A percentile compares a stretch with the other conserved stretches of the same genome.
These are phyloP conservation scores for Rallus crepitans DNA, from an alignment of 2,797 vertebrate species.

Conservation along the genomic window DNA sequence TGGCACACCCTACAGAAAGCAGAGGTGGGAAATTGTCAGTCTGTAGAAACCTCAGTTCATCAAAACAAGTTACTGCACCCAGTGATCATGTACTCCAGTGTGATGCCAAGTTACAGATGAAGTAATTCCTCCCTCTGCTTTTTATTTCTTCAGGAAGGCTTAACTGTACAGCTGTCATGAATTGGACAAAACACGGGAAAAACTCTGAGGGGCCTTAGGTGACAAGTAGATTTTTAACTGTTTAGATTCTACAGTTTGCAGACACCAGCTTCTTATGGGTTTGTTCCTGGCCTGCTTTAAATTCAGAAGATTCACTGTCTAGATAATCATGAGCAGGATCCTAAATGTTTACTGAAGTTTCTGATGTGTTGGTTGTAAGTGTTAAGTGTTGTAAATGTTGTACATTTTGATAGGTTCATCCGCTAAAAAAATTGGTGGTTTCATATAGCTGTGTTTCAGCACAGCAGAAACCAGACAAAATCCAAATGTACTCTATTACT, in stretches of 20 bases:
- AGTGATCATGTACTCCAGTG: too few species aligned
- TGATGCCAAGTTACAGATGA: neutral
- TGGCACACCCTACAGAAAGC: neutral
- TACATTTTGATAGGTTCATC: neutral
- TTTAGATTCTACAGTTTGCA: neutral
- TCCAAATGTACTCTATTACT: neutral
- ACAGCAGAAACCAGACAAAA: conserved; percentile 19
- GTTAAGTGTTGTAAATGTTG: neutral
- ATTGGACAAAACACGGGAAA: neutral
- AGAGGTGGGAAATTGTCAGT: neutral
- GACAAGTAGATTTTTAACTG: neutral
- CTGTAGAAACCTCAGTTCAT: neutral
- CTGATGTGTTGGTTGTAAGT: conserved; percentile 17
- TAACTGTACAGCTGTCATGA: neutral
- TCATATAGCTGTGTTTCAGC: neutral
- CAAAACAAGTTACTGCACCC: neutral
- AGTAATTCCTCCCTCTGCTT: neutral
- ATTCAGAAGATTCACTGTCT: neutral
- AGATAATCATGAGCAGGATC: neutral
- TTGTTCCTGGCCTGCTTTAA: neutral
- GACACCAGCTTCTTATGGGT: neutral
- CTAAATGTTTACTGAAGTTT: neutral
- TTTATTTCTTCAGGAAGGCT: neutral
- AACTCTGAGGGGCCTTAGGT: neutral
- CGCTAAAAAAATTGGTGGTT: neutral